Base-by-base conservation (phyloP, 2,888 invertebrate species). In the Labia minor region DNA sequence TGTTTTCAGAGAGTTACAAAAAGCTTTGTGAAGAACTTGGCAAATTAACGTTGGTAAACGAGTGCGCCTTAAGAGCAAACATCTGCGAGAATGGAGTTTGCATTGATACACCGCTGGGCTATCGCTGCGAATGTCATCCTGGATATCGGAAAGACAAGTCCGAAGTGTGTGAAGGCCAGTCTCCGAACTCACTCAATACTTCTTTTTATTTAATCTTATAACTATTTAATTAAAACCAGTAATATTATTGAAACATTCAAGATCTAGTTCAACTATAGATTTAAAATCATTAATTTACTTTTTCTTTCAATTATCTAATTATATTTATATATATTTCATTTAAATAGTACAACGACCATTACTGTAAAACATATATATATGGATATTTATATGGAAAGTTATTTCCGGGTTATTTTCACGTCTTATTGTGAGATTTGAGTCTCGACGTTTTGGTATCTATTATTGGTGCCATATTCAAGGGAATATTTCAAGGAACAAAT, bases 111-210 rank as follows among this genome's bases (percentile, higher is more conserved):
- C 81, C 82, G 62, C 84, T 86, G 64, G 91, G 90, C 74, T 90
- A 90, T 76, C 84, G 86, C 70, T 92, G 92, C 75, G 82, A 86
- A 68, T 92, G 92, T 74, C 84, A 86, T 77, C 81, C 85, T 14
- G 92, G 92, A 64, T 90, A 81, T 72, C 74, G 75, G 70, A 77
- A 75, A 75, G 78, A 76, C 71, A 75, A 77, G 70, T 77, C 77
- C 71, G 78, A 81, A 73, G 78, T 78, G 73, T 83, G 83, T 77
- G 81, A 81, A 80, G 83, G 82, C 75, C 71, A 74, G 74, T 74
- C 63, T 49, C 49, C 49, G 26, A 26, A 3, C 26, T n/a, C n/a
- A n/a, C n/a, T n/a, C n/a, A n/a, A n/a, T n/a, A 19, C 19, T 63
- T n/a, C n/a, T n/a, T n/a, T n/a, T n/a, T n/a, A n/a, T n/a, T n/a